Evolutionary conservation across 1,140 invertebrate species (phyloP).

Genomic region (Pemphigus obesinymphae): DNA sequence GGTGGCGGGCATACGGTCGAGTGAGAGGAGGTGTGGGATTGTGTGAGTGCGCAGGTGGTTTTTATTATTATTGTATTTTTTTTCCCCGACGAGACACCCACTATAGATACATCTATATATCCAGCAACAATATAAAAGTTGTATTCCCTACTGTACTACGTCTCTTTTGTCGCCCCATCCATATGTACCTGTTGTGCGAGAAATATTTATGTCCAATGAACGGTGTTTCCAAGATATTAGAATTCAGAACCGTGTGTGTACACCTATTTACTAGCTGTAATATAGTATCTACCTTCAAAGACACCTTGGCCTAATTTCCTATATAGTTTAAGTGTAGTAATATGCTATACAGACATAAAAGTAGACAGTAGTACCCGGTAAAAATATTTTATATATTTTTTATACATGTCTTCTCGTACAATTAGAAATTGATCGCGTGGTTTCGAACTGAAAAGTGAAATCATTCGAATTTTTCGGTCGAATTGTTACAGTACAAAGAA

Average conservation of each 20-base stretch:
- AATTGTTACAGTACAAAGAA: not conserved
- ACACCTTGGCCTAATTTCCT: constrained; percentile 32
- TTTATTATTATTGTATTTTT: constrained; percentile 23
- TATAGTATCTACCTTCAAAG: not conserved
- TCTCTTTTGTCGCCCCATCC: not conserved
- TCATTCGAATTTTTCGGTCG: constrained; percentile 30
- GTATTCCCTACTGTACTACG: not conserved
- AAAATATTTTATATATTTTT: not conserved
- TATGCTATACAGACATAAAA: not conserved
- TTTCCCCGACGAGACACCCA: not conserved
- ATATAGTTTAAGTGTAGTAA: not conserved
- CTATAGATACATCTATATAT: not conserved
- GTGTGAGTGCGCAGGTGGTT: constrained; percentile 23
- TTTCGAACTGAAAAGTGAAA: constrained; percentile 26
- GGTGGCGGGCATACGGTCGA: not conserved
- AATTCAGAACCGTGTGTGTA: not conserved
- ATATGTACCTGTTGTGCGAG: constrained; percentile 8
- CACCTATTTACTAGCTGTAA: too few relatives aligned
- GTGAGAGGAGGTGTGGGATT: not conserved
- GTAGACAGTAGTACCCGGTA: not conserved
- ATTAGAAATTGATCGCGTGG: not conserved
- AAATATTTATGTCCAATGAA: not conserved
- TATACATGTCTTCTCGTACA: not conserved
- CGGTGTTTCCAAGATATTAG: not conserved
- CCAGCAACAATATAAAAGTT: constrained; percentile 21